Evolutionary conservation across 2,113 vertebrate species (phyloP).

Genomic region (Rhea pennata): DNA sequence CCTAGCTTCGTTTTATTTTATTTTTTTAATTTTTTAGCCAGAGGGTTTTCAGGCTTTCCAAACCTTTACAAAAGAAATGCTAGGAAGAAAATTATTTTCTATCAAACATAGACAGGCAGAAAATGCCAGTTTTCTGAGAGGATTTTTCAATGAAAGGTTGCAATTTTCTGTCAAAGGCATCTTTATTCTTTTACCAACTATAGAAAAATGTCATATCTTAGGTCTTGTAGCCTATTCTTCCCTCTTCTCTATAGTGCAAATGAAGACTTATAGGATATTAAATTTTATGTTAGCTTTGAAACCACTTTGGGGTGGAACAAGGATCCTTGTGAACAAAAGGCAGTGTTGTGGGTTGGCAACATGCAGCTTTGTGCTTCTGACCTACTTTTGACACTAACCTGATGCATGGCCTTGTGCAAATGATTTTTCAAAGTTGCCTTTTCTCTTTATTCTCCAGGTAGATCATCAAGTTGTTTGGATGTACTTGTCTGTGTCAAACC

Average conservation of each 20-base stretch:
- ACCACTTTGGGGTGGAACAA: background rate
- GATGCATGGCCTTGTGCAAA: background rate
- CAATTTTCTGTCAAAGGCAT: slow-evolving; percentile 44
- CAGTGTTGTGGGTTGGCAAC: background rate
- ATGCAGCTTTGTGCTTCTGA: background rate
- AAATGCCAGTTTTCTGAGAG: slow-evolving; percentile 23
- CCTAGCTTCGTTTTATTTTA: background rate
- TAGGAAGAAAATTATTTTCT: slow-evolving; percentile 11
- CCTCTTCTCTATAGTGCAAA: background rate
- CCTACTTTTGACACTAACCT: background rate
- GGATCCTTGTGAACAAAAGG: background rate
- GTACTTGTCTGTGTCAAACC: background rate
- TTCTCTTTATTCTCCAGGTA: background rate
- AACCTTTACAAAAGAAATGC: background rate
- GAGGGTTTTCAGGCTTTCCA: background rate
- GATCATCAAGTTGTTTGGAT: background rate
- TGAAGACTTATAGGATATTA: background rate
- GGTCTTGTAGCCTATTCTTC: background rate
- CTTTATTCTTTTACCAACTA: slow-evolving; percentile 17
- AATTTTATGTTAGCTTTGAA: background rate
- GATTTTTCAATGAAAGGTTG: slow-evolving; percentile 36
- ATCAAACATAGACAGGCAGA: slow-evolving; percentile 30
- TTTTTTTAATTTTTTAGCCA: background rate
- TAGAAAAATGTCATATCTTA: background rate
- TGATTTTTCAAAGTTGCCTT: background rate